Evolutionary conservation across 1,140 invertebrate species (phyloP).

Genomic region (Brachionus calyciflorus): DNA sequence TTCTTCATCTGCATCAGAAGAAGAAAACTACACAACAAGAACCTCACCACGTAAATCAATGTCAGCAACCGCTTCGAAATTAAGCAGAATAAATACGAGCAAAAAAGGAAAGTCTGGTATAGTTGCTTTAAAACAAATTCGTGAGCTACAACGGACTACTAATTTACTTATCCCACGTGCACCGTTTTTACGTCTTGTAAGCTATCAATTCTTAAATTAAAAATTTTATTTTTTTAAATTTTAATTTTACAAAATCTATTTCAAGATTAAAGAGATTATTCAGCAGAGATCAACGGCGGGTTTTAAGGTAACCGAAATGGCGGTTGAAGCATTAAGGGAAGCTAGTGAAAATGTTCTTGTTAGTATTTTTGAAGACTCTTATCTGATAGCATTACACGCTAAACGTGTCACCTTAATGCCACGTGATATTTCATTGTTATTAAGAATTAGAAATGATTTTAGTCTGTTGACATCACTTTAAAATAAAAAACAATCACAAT

Average conservation of each 20-base stretch:
- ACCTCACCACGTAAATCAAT: neutral
- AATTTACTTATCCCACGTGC: slow-evolving; percentile 38
- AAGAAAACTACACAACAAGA: neutral
- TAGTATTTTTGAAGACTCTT: slow-evolving; percentile 33
- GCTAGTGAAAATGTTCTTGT: slow-evolving; percentile 33
- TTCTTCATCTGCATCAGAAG: neutral
- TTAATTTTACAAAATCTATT: neutral
- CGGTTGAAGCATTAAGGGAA: slow-evolving; percentile 32
- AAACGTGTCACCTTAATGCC: slow-evolving; percentile 39
- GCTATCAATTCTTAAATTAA: neutral
- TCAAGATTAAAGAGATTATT: slow-evolving; percentile 4
- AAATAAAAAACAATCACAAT: neutral
- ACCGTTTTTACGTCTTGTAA: slow-evolving; percentile 35
- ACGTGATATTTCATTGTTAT: slow-evolving; percentile 10
- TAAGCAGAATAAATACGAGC: neutral
- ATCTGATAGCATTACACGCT: slow-evolving; percentile 26
- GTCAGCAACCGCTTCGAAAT: neutral
- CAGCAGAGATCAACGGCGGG: neutral
- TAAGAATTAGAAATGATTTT: slow-evolving; percentile 37
- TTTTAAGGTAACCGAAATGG: slow-evolving; percentile 32
- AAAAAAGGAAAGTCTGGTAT: neutral
- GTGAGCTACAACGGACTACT: slow-evolving; percentile 32
- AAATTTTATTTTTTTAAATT: neutral
- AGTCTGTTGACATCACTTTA: neutral
- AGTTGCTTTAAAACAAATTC: slow-evolving; percentile 15